Conservation (phyloP, 2,888 invertebrate genomes). For the Cepaea hortensis region DNA sequence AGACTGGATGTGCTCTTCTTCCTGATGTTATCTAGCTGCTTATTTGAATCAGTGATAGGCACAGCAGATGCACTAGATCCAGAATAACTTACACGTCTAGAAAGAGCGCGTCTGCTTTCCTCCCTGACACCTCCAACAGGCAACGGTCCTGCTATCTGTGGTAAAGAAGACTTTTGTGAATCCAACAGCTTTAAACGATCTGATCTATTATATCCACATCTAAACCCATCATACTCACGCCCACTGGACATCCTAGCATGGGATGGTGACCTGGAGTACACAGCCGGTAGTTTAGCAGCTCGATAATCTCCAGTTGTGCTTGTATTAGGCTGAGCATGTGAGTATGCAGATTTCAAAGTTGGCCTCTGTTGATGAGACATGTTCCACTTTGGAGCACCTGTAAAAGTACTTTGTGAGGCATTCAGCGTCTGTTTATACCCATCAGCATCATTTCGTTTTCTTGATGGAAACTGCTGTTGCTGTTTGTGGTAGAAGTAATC, state of each 20-base stretch:
- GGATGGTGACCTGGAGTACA: not conserved
- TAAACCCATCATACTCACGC: not conserved
- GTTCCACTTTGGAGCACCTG: constrained; percentile 31
- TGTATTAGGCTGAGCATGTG: constrained; percentile 10
- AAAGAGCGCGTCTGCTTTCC: constrained; percentile 43
- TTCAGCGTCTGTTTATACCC: constrained; percentile 8
- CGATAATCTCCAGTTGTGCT: constrained; percentile 23
- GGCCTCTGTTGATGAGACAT: constrained; percentile 3
- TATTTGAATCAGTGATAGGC: not conserved
- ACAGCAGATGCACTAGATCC: not conserved
- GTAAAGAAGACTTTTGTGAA: constrained; percentile 17
- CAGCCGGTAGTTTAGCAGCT: constrained; percentile 9
- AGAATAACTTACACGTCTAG: constrained; percentile 33
- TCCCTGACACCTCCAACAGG: constrained; percentile 45
- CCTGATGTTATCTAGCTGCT: constrained; percentile 1
- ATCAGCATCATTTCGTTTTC: constrained; percentile 27
- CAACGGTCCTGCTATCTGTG: constrained; percentile 30
- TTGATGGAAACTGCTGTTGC: constrained; percentile 32
- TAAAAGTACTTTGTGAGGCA: not conserved
- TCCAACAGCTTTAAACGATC: constrained; percentile 18
- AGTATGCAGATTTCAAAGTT: not conserved
- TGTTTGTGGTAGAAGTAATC: constrained; percentile 38
- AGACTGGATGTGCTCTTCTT: constrained; percentile 42
- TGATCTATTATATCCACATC: not conserved
- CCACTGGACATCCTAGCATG: not conserved